Conservation (phyloP, 2,888 invertebrate genomes). For the Plebejus argus region DNA sequence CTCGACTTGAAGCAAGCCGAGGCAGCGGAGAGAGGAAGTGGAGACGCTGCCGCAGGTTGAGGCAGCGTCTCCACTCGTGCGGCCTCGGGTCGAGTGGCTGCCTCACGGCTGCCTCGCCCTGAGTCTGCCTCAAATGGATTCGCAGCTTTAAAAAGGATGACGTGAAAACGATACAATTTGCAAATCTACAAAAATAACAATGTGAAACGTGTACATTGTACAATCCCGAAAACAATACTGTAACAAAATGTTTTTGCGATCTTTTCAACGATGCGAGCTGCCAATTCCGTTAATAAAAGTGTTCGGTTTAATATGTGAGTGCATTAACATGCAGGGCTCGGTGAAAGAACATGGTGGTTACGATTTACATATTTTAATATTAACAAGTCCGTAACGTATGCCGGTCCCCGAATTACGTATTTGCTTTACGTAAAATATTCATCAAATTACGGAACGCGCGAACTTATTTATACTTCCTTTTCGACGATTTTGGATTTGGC, state of each 20-base stretch:
- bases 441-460: constrained; percentile 42
- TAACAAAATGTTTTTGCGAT: neutral
- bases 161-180: neutral
- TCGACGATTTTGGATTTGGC: constrained; percentile 31
- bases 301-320: constrained; percentile 39
- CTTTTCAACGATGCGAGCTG: neutral
- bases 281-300: constrained; percentile 7
- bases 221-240: neutral
- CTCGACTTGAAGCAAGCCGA: no score
- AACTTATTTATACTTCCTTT: constrained; percentile 29
- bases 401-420: constrained; percentile 59
- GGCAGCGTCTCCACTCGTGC: no score
- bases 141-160: neutral
- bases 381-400: constrained; percentile 56
- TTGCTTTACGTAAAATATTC: constrained; percentile 55
- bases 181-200: neutral
- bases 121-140: no score
- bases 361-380: constrained; percentile 75
- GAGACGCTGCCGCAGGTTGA: no score
- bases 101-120: no score
- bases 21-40: no score
- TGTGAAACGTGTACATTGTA: neutral
- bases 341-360: constrained; percentile 60
- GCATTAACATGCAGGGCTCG: constrained; percentile 53
- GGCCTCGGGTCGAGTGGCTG: no score